Evolutionary conservation across 30 jellyfish, hydroid and myxozoan species (phyloP).

Genomic region (Pelagia noctiluca): DNA sequence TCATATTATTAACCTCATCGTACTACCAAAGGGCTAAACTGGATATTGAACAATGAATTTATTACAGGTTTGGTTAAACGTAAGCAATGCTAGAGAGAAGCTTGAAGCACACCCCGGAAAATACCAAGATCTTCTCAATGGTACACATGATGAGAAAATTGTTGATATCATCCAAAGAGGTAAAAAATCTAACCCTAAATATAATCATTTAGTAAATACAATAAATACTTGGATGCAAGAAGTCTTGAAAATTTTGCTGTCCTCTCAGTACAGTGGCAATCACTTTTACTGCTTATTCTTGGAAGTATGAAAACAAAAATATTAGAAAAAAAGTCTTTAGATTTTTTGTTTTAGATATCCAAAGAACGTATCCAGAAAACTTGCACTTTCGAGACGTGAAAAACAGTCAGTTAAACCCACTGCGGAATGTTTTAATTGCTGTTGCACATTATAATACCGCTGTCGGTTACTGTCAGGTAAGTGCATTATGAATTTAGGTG

Average conservation of each 20-base stretch:
- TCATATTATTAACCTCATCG: no score
- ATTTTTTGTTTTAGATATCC: slow-evolving; percentile 65
- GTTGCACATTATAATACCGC: slow-evolving; percentile 77
- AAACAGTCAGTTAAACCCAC: slow-evolving; percentile 66
- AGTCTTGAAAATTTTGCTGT: no score
- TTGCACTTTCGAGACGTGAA: slow-evolving; percentile 79
- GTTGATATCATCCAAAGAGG: slow-evolving; percentile 79
- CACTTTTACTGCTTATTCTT: no score
- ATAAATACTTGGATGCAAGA: no score
- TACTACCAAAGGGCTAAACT: no score
- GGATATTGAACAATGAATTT: background rate
- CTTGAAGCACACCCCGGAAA: slow-evolving; percentile 56
- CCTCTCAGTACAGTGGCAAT: no score
- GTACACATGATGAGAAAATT: slow-evolving; percentile 61
- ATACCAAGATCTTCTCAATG: slow-evolving; percentile 71
- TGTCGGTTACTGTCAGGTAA: slow-evolving; percentile 96
- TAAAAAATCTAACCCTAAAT: no score
- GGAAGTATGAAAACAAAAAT: no score
- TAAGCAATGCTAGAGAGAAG: slow-evolving; percentile 71
- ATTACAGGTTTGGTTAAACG: slow-evolving; percentile 83
- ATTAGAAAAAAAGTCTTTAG: no score
- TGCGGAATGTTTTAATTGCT: slow-evolving; percentile 81
- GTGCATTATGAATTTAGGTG: background rate
- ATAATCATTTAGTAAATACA: no score
- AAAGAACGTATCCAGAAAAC: slow-evolving; percentile 92